Conservation (phyloP, 2,797 vertebrate genomes). For the Syndactyla subalaris region DNA sequence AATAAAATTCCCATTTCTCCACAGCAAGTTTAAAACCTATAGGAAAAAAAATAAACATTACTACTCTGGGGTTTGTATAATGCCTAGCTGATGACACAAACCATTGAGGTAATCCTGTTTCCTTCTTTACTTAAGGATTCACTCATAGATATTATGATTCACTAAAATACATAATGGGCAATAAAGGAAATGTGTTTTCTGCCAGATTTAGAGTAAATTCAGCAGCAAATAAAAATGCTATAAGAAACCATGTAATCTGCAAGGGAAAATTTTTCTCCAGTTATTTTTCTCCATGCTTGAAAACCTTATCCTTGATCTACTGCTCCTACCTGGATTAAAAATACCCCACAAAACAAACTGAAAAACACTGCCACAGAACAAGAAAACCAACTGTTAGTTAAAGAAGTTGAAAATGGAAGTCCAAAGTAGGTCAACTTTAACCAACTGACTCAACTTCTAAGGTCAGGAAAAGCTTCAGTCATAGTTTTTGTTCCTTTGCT, state of each 20-base stretch:
- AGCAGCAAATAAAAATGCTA: neutral
- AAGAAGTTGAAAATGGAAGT: slow-evolving; percentile 5
- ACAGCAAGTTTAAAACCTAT: neutral
- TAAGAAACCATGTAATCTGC: neutral
- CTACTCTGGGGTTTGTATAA: neutral
- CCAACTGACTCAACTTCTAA: slow-evolving; percentile 8
- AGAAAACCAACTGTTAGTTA: neutral
- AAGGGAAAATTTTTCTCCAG: neutral
- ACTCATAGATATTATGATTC: neutral
- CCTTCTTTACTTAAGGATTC: neutral
- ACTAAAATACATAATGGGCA: neutral
- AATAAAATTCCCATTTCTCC: neutral
- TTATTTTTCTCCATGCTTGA: neutral
- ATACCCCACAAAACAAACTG: neutral
- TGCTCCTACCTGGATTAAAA: neutral
- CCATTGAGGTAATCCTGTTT: neutral
- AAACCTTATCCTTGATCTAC: neutral
- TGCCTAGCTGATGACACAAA: neutral
- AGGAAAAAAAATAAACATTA: neutral
- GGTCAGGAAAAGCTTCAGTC: slow-evolving; percentile 46
- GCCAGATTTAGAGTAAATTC: neutral
- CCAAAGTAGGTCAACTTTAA: slow-evolving; percentile 50
- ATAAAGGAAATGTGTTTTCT: neutral
- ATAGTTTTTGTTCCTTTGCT: slow-evolving; percentile 42
- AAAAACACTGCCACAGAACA: neutral